Percentiles rank a stretch among this genome's conserved stretches.
phyloP scores from a whole-genome alignment of 2,797 vertebrate genomes.

The Semotilus atromaculatus region DNA sequence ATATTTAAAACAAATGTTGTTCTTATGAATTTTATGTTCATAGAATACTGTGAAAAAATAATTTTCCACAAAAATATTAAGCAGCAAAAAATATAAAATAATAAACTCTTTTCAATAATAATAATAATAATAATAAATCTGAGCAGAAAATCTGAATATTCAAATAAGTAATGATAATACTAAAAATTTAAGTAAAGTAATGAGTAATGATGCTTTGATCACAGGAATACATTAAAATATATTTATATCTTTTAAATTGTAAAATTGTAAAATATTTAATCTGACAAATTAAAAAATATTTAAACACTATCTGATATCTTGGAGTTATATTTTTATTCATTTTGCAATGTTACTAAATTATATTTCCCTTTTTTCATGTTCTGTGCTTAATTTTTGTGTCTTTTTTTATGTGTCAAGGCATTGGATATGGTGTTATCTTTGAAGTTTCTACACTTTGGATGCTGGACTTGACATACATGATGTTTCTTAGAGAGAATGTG shows the following conservation, averaged over 20 bases:
- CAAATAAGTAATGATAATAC: too few species aligned
- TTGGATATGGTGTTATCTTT: not conserved
- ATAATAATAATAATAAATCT: not conserved
- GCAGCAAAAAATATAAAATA: not conserved
- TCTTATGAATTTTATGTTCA: too few species aligned
- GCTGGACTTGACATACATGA: not conserved
- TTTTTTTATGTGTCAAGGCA: not conserved
- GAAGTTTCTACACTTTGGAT: not conserved
- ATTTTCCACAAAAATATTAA: not conserved
- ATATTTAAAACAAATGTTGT: not conserved
- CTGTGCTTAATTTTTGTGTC: not conserved
- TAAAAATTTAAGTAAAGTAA: too few species aligned
- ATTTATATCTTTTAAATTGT: not conserved
- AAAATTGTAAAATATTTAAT: not conserved
- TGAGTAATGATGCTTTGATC: too few species aligned
- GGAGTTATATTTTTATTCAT: not conserved
- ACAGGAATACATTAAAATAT: not conserved
- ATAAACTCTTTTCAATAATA: not conserved
- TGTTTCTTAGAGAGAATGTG: not conserved
- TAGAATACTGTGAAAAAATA: not conserved
- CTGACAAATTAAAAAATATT: not conserved
- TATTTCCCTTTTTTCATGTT: not conserved
- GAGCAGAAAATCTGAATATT: too few species aligned
- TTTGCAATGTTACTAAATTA: not conserved
- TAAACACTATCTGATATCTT: not conserved